phyloP scores from a whole-genome alignment of 1,140 invertebrate genomes.

The Nixonia krombeini region DNA sequence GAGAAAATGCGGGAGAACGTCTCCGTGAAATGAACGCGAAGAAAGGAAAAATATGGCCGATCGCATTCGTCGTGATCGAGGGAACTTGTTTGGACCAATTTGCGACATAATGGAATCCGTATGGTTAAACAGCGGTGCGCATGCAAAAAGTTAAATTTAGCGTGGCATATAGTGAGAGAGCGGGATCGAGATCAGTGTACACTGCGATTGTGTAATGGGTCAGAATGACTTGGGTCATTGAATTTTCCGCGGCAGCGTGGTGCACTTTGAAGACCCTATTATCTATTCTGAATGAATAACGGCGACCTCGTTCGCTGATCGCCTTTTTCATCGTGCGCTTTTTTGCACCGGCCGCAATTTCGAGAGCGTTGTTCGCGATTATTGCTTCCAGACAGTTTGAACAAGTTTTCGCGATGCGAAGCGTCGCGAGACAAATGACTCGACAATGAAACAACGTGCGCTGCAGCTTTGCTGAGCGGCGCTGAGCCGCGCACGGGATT shows the following conservation, averaged over 20 bases:
- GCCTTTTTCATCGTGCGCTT: slow-evolving; percentile 5
- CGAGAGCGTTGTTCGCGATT: slow-evolving; percentile 16
- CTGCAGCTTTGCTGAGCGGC: slow-evolving; percentile 16
- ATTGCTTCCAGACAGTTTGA: slow-evolving; percentile 37
- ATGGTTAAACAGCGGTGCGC: slow-evolving; percentile 23
- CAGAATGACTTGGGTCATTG: slow-evolving; percentile 48
- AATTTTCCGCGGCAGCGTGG: slow-evolving; percentile 41
- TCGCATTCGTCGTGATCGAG: background rate
- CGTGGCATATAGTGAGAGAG: slow-evolving; percentile 43
- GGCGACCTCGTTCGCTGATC: slow-evolving; percentile 31
- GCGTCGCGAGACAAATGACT: slow-evolving; percentile 35
- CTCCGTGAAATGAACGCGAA: background rate
- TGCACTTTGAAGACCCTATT: slow-evolving; percentile 45
- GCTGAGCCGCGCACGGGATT: too few species aligned
- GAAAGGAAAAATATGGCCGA: slow-evolving; percentile 2
- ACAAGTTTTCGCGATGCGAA: slow-evolving; percentile 36
- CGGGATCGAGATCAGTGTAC: slow-evolving; percentile 46
- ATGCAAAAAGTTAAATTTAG: slow-evolving; percentile 48
- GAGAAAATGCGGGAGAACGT: too few species aligned
- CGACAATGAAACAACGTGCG: slow-evolving; percentile 35
- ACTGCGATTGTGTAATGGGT: slow-evolving; percentile 47
- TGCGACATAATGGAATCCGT: slow-evolving; percentile 34
- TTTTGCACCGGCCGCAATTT: slow-evolving; percentile 17
- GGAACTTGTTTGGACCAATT: slow-evolving; percentile 36
- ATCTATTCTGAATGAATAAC: slow-evolving; percentile 41